Conservation (phyloP, 2,888 invertebrate species). For the Lamellibrachia columna region DNA sequence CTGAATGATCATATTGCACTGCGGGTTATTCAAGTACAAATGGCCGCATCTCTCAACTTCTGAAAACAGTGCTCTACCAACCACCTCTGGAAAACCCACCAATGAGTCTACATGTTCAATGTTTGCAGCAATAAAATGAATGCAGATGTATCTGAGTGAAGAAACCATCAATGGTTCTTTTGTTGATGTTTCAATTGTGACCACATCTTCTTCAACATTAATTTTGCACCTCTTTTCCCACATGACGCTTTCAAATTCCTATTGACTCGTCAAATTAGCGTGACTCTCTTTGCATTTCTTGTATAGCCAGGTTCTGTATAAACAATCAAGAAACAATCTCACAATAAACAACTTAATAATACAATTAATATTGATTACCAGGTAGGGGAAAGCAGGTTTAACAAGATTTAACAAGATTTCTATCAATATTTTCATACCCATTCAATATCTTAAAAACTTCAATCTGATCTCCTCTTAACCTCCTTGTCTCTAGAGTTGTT, state of each 20-base stretch:
- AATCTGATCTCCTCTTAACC: too few species aligned
- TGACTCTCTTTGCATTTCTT: background rate
- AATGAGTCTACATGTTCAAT: constrained; percentile 41
- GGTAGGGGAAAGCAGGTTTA: background rate
- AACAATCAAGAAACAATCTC: constrained; percentile 57
- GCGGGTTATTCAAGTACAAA: background rate
- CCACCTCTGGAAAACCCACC: constrained; percentile 40
- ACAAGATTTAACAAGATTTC: too few species aligned
- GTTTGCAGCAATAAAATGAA: constrained; percentile 36
- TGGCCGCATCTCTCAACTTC: constrained; percentile 22
- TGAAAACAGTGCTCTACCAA: constrained; percentile 39
- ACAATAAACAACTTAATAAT: background rate
- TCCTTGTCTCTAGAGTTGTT: too few species aligned
- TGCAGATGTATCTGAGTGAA: constrained; percentile 29
- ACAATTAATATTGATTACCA: background rate
- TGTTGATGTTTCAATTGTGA: background rate
- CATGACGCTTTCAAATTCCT: background rate
- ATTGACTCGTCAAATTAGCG: background rate
- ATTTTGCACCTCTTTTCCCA: background rate
- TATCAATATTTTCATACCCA: too few species aligned
- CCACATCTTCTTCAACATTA: background rate
- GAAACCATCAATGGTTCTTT: background rate
- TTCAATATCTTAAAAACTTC: too few species aligned
- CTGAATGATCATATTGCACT: background rate
- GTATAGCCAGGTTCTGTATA: background rate